Conservation (phyloP, 2,113 vertebrate genomes). For the Erpornis zantholeuca region DNA sequence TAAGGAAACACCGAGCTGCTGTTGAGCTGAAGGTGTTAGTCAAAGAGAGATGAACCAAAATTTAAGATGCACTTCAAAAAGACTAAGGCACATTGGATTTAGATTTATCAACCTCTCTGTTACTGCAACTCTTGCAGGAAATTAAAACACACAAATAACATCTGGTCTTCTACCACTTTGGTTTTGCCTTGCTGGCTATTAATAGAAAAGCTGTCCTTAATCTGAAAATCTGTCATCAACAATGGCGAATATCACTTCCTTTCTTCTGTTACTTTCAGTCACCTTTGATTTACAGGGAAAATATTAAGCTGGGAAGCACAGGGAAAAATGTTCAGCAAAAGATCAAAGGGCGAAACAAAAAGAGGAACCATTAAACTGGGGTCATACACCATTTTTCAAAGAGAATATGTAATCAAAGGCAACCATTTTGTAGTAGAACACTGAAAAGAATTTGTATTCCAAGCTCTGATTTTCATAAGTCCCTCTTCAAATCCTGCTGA, state of each 20-base stretch:
- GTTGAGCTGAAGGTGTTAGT: not conserved
- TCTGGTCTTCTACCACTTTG: not conserved
- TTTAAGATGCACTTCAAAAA: not conserved
- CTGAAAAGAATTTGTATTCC: not conserved
- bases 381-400: conserved; percentile 25
- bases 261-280: conserved; percentile 4
- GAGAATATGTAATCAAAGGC: conserved; percentile 18
- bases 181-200: not conserved
- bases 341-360: not conserved
- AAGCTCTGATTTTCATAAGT: not conserved
- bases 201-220: not conserved
- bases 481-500: not conserved
- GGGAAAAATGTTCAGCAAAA: not conserved
- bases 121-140: not conserved
- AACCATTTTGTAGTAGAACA: not conserved
- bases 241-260: not conserved
- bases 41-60: not conserved
- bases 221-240: conserved; percentile 19
- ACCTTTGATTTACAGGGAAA: conserved; percentile 26
- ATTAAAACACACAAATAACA: not conserved
- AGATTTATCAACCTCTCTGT: not conserved
- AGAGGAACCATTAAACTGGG: not conserved
- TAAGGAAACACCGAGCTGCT: not conserved
- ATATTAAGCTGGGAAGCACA: not conserved
- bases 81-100: not conserved